Evolutionary conservation across 2,888 invertebrate species (phyloP).

Genomic region (Amiota mariae): DNA sequence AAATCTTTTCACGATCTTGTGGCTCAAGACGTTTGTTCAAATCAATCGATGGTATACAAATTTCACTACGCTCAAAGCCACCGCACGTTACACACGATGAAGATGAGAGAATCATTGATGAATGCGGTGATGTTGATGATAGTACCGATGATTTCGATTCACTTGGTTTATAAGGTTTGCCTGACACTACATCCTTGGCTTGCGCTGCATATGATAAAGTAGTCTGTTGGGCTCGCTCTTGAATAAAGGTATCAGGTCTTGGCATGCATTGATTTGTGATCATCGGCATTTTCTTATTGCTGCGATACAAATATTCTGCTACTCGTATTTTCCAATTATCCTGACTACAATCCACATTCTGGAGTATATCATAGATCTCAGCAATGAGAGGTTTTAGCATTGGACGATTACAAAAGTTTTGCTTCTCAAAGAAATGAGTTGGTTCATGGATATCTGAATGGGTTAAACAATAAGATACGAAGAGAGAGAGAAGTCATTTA

Average conservation of each 20-base stretch:
- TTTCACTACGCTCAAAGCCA: slow-evolving; percentile 52
- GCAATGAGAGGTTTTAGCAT: slow-evolving; percentile 53
- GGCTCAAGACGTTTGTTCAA: slow-evolving; percentile 51
- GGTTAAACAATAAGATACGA: neutral
- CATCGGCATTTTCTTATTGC: slow-evolving; percentile 54
- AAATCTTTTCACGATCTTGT: slow-evolving; percentile 48
- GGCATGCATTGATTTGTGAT: slow-evolving; percentile 57
- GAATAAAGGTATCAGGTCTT: slow-evolving; percentile 40
- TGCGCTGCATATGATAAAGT: slow-evolving; percentile 41
- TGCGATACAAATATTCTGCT: slow-evolving; percentile 55
- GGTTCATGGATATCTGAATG: slow-evolving; percentile 84
- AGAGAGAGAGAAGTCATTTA: slow-evolving; percentile 25
- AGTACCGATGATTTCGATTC: slow-evolving; percentile 31
- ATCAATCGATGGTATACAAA: slow-evolving; percentile 50
- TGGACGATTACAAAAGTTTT: slow-evolving; percentile 53
- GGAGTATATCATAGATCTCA: slow-evolving; percentile 57
- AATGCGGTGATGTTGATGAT: slow-evolving; percentile 50
- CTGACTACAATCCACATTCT: slow-evolving; percentile 50
- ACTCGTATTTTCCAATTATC: slow-evolving; percentile 59
- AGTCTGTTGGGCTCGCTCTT: slow-evolving; percentile 59
- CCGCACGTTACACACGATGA: slow-evolving; percentile 59
- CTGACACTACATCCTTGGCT: slow-evolving; percentile 35
- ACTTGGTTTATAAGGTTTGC: slow-evolving; percentile 40
- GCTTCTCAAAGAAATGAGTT: slow-evolving; percentile 73
- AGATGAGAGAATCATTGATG: slow-evolving; percentile 56